Conservation (phyloP, 2,797 vertebrate species). For the Dryobates pubescens region DNA sequence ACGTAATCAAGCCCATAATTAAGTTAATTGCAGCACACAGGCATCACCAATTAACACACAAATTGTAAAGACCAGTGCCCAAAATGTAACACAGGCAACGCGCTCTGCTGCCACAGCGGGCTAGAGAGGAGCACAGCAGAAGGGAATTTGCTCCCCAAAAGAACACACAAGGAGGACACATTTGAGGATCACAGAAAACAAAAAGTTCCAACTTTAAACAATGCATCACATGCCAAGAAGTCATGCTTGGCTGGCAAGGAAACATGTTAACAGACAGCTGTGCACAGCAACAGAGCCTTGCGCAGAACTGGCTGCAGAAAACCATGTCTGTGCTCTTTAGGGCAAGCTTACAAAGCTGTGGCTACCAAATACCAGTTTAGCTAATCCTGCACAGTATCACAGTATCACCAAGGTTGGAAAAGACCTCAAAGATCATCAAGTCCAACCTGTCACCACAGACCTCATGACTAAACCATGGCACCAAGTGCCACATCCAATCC, state of each 20-base stretch:
- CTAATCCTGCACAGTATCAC: not conserved
- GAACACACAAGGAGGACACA: not conserved
- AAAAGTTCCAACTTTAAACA: not conserved
- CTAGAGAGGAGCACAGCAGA: not conserved
- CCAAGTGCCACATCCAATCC: too few species aligned
- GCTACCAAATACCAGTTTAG: not conserved
- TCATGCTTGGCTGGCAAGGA: not conserved
- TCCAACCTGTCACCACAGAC: too few species aligned
- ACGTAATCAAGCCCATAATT: slow-evolving; percentile 63
- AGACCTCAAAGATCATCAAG: too few species aligned
- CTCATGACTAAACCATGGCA: too few species aligned
- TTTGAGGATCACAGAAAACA: not conserved
- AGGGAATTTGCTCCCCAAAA: not conserved
- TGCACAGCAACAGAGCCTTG: not conserved
- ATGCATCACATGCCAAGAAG: not conserved
- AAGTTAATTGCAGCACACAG: slow-evolving; percentile 53
- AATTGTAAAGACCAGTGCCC: slow-evolving; percentile 30
- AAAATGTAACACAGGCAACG: not conserved
- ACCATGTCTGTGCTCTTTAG: not conserved
- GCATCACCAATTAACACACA: slow-evolving; percentile 64
- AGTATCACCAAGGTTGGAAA: too few species aligned
- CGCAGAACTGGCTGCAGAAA: not conserved
- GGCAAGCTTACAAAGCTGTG: not conserved
- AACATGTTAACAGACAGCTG: not conserved
- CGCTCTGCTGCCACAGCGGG: not conserved